Conservation (phyloP, 2,113 vertebrate species). For the Oryzias woworae region DNA sequence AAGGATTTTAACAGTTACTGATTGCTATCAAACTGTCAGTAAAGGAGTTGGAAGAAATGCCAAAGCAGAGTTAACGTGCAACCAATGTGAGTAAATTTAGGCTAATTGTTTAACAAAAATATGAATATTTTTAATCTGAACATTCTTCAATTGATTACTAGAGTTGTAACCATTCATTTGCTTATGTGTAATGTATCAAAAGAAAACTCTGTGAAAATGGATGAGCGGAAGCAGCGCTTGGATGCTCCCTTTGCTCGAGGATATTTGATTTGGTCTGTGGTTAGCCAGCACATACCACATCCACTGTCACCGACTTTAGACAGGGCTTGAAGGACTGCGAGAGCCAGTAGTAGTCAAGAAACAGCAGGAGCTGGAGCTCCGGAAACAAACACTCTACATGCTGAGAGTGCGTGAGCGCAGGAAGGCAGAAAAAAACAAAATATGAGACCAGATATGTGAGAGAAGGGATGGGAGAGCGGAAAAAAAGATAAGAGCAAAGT, state of each 20-base stretch:
- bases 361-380: slow-evolving; percentile 86
- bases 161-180: too few relatives aligned
- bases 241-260: slow-evolving; percentile 17
- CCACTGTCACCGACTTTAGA: slow-evolving; percentile 86
- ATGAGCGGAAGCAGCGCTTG: neutral
- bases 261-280: slow-evolving; percentile 41
- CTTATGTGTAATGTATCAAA: too few relatives aligned
- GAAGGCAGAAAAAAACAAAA: slow-evolving; percentile 39
- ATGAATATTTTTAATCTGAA: too few relatives aligned
- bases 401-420: slow-evolving; percentile 70
- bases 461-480: slow-evolving; percentile 19
- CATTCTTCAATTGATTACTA: too few relatives aligned
- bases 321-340: slow-evolving; percentile 85
- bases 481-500: slow-evolving; percentile 10
- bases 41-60: too few relatives aligned
- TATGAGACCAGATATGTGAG: slow-evolving; percentile 39
- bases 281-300: slow-evolving; percentile 84
- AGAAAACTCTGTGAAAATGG: too few relatives aligned
- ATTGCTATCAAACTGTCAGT: too few relatives aligned
- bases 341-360: slow-evolving; percentile 89
- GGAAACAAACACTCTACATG: slow-evolving; percentile 84
- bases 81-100: too few relatives aligned
- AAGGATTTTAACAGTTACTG: too few relatives aligned
- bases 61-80: too few relatives aligned
- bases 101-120: too few relatives aligned